A percentile compares a stretch with the other conserved stretches of the same genome.
These are phyloP conservation scores for Stictonetta naevosa DNA, from an alignment of 2,113 vertebrate genomes.

Conservation along the genomic window DNA sequence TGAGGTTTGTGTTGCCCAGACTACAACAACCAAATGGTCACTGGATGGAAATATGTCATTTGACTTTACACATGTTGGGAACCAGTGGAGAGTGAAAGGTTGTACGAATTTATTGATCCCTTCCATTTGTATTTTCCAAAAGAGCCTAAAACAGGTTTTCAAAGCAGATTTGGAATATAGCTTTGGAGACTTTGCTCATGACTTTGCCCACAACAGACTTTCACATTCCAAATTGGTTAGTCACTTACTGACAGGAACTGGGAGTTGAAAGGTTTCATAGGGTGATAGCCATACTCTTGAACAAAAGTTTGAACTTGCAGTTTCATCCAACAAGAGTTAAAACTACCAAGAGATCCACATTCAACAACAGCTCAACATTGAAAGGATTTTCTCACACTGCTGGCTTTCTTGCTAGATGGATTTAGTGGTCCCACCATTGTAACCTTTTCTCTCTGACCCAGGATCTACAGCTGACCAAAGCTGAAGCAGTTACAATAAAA, in stretches of 20 bases:
- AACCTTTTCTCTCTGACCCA: neutral
- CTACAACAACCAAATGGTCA: neutral
- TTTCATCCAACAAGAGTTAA: neutral
- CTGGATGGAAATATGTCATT: neutral
- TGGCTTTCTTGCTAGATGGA: neutral
- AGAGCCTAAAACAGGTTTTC: neutral
- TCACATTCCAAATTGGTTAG: neutral
- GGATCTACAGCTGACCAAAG: neutral
- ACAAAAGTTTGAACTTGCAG: neutral
- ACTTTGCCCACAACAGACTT: neutral
- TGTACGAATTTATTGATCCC: neutral
- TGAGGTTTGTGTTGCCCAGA: neutral
- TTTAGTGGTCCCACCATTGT: neutral
- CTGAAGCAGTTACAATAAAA: neutral
- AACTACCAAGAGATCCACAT: neutral
- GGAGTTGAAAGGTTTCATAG: neutral
- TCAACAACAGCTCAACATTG: neutral
- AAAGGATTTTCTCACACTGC: neutral
- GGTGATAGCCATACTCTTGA: neutral
- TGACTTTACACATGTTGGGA: neutral
- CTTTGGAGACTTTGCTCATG: neutral
- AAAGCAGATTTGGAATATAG: neutral
- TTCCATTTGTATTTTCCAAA: neutral
- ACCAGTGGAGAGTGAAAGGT: neutral
- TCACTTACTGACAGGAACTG: fast-evolving